A percentile compares a stretch with the other conserved stretches of the same genome.
Conservation (phyloP, 2,888 invertebrate genomes). For the Mallateleia sp. region DNA sequence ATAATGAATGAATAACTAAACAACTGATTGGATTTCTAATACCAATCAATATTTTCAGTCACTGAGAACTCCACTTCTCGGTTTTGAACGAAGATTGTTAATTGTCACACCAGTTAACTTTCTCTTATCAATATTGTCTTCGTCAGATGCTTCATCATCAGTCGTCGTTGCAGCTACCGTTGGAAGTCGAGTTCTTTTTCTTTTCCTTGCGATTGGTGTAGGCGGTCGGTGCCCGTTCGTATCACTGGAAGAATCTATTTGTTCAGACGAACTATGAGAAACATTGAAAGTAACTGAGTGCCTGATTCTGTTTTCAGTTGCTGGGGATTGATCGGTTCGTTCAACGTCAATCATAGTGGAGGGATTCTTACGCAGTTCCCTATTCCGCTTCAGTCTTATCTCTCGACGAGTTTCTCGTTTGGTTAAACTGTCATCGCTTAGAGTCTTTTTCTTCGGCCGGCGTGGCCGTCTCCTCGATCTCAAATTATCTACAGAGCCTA, state of each 20-base stretch:
- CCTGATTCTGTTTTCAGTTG: constrained; percentile 62
- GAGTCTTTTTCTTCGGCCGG: constrained; percentile 83
- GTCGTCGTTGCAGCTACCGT: constrained; percentile 88
- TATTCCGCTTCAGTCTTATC: constrained; percentile 79
- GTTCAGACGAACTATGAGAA: constrained; percentile 49
- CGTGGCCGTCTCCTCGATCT: constrained; percentile 82
- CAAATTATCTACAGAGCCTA: constrained; percentile 87
- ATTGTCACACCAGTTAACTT: constrained; percentile 74
- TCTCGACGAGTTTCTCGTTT: constrained; percentile 84
- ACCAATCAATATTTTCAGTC: constrained; percentile 26
- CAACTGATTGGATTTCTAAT: background rate
- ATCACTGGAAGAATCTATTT: constrained; percentile 64
- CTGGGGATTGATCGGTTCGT: constrained; percentile 48
- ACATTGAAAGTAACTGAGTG: constrained; percentile 1
- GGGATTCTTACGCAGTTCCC: constrained; percentile 60
- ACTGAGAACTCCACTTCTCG: constrained; percentile 81
- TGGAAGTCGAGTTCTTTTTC: constrained; percentile 88
- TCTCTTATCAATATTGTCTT: constrained; percentile 48
- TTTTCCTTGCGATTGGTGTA: constrained; percentile 86
- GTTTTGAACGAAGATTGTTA: constrained; percentile 84
- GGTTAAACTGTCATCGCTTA: constrained; percentile 86
- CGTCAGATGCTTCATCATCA: constrained; percentile 90
- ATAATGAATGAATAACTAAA: constrained; percentile 10
- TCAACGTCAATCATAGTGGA: constrained; percentile 27
- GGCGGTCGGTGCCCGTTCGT: constrained; percentile 81